Evolutionary conservation across 1,140 invertebrate species (phyloP).

Genomic region (Mizuhopecten yessoensis): DNA sequence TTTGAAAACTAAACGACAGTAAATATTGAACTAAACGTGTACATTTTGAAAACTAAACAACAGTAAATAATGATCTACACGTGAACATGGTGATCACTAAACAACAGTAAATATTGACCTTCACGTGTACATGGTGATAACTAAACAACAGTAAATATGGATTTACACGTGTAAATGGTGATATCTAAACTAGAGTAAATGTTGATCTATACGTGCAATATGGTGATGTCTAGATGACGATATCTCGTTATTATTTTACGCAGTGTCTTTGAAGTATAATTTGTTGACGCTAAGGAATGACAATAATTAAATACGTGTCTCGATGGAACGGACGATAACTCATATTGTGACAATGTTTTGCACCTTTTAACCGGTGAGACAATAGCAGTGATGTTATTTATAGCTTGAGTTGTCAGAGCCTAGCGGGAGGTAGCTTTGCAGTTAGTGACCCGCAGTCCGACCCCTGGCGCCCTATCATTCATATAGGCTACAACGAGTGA

Average conservation of each 20-base stretch:
- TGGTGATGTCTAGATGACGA: background rate
- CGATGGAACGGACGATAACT: constrained; percentile 11
- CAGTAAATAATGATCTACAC: background rate
- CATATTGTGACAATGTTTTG: constrained; percentile 26
- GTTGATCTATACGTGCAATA: background rate
- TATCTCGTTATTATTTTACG: background rate
- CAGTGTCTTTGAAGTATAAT: background rate
- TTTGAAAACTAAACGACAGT: background rate
- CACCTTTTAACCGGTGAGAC: constrained; percentile 21
- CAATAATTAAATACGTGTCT: constrained; percentile 20
- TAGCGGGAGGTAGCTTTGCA: background rate
- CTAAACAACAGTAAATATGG: background rate
- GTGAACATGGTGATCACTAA: no score
- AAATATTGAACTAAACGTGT: background rate
- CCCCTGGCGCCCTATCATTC: background rate
- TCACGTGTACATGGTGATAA: background rate
- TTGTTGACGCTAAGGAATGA: constrained; percentile 15
- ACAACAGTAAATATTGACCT: no score
- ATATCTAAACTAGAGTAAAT: background rate
- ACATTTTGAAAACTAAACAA: background rate
- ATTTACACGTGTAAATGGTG: background rate
- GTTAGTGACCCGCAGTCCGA: background rate
- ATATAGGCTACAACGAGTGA: background rate
- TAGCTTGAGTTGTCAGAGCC: background rate
- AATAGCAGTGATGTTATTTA: background rate